These are phyloP conservation scores for Onychostoma macrolepis DNA, from an alignment of 2,113 vertebrate species.

Conservation along the genomic window DNA sequence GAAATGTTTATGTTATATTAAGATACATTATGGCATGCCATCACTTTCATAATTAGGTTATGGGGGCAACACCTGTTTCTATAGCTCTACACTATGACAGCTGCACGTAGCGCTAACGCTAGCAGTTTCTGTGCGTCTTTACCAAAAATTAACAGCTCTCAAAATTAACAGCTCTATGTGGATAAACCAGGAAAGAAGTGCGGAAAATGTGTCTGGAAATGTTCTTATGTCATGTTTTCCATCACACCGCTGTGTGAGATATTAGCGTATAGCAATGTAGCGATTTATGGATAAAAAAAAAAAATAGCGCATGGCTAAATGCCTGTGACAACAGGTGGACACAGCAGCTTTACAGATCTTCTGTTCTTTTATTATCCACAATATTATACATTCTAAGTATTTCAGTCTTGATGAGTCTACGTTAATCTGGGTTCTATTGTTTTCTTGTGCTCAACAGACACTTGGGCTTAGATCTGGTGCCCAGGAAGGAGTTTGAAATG, in stretches of 20 bases:
- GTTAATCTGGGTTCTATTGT: slow-evolving; percentile 33
- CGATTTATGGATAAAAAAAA: slow-evolving; percentile 3
- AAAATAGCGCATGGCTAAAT: neutral
- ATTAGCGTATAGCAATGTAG: neutral
- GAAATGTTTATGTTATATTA: slow-evolving; percentile 5
- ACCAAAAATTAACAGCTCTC: neutral
- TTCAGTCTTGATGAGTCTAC: slow-evolving; percentile 7
- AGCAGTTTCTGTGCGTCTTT: neutral
- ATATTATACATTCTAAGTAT: neutral
- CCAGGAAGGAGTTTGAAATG: slow-evolving; percentile 96
- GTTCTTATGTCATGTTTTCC: neutral
- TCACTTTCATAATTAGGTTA: neutral
- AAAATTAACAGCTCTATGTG: neutral
- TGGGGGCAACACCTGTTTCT: slow-evolving; percentile 14
- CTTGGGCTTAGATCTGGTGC: slow-evolving; percentile 93
- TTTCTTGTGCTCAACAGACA: slow-evolving; percentile 79
- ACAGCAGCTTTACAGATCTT: slow-evolving; percentile 25
- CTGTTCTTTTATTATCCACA: neutral
- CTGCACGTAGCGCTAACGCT: neutral
- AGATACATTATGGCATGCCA: neutral
- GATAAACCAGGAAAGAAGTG: neutral
- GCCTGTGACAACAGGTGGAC: slow-evolving; percentile 37
- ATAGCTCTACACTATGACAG: neutral
- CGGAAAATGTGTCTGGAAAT: neutral
- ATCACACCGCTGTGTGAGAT: neutral